Percentiles rank a stretch among this genome's conserved stretches.
Evolutionary conservation across 30 jellyfish, hydroid and myxozoan genomes (phyloP).

Genomic region (Aurelia aurita complex sp. Pacific): DNA sequence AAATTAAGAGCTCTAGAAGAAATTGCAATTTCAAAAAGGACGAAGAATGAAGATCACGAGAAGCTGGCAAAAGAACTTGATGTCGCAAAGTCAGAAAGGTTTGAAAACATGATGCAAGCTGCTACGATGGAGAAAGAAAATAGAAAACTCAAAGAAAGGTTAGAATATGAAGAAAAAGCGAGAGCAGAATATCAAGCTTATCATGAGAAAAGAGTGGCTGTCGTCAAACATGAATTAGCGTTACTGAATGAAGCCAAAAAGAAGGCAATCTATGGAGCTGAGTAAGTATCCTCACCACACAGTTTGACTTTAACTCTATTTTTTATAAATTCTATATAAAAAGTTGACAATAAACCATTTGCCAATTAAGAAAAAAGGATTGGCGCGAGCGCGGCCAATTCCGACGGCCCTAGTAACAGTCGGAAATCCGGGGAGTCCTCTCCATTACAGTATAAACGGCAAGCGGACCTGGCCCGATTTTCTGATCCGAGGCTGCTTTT

Average conservation of each 20-base stretch:
- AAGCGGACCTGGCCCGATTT: too few species aligned
- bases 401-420: too few species aligned
- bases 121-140: conserved; percentile 39
- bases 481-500: too few species aligned
- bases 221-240: conserved; percentile 31
- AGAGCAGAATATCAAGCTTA: conserved; percentile 25
- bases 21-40: neutral
- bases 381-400: too few species aligned
- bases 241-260: conserved; percentile 12
- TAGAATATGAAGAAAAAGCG: conserved; percentile 27
- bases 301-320: too few species aligned
- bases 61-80: conserved; percentile 7
- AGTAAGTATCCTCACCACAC: too few species aligned
- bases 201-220: conserved; percentile 54
- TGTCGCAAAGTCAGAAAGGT: conserved; percentile 1
- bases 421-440: too few species aligned
- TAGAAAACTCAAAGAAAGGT: conserved; percentile 6
- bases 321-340: too few species aligned
- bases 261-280: neutral
- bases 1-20: conserved; percentile 15
- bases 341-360: too few species aligned
- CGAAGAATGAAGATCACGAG: neutral
- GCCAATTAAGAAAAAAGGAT: too few species aligned
- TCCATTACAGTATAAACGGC: too few species aligned
- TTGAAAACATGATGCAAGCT: conserved; percentile 5